A percentile compares a stretch with the other conserved stretches of the same genome.
Conservation (phyloP, 2,797 vertebrate species). For the Parambassis ranga region DNA sequence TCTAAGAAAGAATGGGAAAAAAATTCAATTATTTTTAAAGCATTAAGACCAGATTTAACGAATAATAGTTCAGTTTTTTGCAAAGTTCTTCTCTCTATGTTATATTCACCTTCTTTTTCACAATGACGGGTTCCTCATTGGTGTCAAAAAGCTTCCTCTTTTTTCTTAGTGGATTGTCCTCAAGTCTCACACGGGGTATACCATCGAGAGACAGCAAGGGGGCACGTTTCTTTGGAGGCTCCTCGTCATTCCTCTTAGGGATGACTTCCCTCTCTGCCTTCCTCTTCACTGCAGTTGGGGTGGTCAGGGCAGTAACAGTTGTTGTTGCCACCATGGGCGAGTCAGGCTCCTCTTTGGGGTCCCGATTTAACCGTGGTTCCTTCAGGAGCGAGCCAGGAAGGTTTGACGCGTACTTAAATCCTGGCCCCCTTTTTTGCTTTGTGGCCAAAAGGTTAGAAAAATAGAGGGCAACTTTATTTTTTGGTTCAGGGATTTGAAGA, state of each 20-base stretch:
- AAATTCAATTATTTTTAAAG: neutral
- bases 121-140: slow-evolving; percentile 83
- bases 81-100: neutral
- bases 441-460: slow-evolving; percentile 89
- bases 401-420: slow-evolving; percentile 97
- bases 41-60: too few species aligned
- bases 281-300: slow-evolving; percentile 74
- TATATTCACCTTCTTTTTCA: slow-evolving; percentile 86
- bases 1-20: slow-evolving; percentile 70
- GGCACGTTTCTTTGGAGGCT: slow-evolving; percentile 85
- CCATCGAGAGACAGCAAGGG: slow-evolving; percentile 74
- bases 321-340: slow-evolving; percentile 60
- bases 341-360: slow-evolving; percentile 88
- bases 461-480: slow-evolving; percentile 89
- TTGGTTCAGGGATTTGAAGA: slow-evolving; percentile 42
- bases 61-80: neutral
- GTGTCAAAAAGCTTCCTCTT: slow-evolving; percentile 93
- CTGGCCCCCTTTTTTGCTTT: slow-evolving; percentile 99
- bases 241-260: slow-evolving; percentile 84
- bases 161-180: slow-evolving; percentile 86
- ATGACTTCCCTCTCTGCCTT: slow-evolving; percentile 84
- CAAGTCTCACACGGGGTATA: slow-evolving; percentile 78
- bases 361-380: slow-evolving; percentile 88
- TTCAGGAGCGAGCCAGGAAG: slow-evolving; percentile 95
- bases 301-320: slow-evolving; percentile 68